Evolutionary conservation across 2,797 vertebrate species (phyloP), one percentile per base, ranked within the genome.

Genomic region (Melopsittacus undulatus): DNA sequence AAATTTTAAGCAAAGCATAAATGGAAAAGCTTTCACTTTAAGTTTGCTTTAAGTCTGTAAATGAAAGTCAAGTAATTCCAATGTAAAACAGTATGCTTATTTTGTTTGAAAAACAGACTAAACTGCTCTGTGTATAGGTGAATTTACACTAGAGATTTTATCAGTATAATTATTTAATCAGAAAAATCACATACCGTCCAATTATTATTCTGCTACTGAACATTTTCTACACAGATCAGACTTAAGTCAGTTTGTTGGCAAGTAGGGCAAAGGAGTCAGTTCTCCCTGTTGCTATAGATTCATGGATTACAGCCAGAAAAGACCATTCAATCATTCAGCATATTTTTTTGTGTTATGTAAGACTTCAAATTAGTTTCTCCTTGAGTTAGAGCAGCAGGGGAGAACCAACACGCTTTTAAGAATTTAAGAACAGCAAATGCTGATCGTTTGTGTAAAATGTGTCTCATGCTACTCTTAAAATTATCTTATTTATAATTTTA

Each of bases 191-290:
- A 82, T 74, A 66, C 21, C 13, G 14, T 78, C 45, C 54, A 80
- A 88, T 92, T 66, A 75, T 78, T 86, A 81, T 90, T 92, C 85
- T 86, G 17, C 38, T 88, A 62, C 57, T 72, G 66, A 94, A 75
- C 13, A 40, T 81, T 86, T 94, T 90, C 57, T 75, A 7, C 54
- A 49, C 52, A 77, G 79, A 75, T 83, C 17, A 7, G 78, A 48
- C 19, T 80, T 87, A 89, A 89, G 84, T 78, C 52, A 81, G 78
- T 91, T 95, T 96, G 92, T 68, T 95, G 92, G 84, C 80, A 95
- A 81, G 74, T n/a, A 32, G 34, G 77, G 43, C 27, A 91, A 90
- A 89, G 54, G 40, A 83, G 21, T 91, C 52, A 83, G 34, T 38
- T 92, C 30, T 93, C 45, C 24, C 45, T 36, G 20, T 83, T 92